phyloP scores from a whole-genome alignment of 1,140 invertebrate species.

The Monomorium pharaonis region DNA sequence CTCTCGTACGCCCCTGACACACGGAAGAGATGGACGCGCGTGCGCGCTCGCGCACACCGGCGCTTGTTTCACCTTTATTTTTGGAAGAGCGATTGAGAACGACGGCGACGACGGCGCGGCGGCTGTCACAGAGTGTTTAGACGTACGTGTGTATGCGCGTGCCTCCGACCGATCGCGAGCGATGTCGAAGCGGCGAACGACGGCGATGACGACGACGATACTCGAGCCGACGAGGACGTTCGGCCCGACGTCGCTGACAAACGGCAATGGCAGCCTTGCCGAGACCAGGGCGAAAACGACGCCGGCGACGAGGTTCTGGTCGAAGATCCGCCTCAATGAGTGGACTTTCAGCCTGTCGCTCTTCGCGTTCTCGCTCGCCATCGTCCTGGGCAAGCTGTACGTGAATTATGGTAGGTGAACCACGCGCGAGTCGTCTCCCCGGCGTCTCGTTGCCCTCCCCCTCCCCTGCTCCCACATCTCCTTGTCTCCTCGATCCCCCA shows the following conservation, averaged over 20 bases:
- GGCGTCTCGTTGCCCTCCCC: neutral
- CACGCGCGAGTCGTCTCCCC: neutral
- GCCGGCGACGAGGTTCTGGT: constrained; percentile 57
- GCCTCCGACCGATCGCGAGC: neutral
- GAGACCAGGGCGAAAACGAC: neutral
- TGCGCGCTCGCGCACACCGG: constrained; percentile 13
- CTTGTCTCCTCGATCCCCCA: neutral
- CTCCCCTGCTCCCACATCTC: too few relatives aligned
- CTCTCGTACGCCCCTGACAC: neutral
- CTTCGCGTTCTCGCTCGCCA: constrained; percentile 70
- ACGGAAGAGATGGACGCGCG: constrained; percentile 26
- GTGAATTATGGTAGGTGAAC: constrained; percentile 72
- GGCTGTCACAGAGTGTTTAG: neutral
- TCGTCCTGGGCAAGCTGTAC: constrained; percentile 74
- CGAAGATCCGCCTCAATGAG: constrained; percentile 69
- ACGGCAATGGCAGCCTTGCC: neutral
- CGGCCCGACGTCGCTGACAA: neutral
- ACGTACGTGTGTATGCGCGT: constrained; percentile 2
- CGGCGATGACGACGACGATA: neutral
- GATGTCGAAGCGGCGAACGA: neutral
- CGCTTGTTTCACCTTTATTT: constrained; percentile 68
- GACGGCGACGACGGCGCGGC: neutral
- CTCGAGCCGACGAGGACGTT: neutral
- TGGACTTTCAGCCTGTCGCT: constrained; percentile 74
- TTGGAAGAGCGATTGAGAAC: constrained; percentile 35